Conservation (phyloP, 2,797 vertebrate species). For the Danionella dracula region DNA sequence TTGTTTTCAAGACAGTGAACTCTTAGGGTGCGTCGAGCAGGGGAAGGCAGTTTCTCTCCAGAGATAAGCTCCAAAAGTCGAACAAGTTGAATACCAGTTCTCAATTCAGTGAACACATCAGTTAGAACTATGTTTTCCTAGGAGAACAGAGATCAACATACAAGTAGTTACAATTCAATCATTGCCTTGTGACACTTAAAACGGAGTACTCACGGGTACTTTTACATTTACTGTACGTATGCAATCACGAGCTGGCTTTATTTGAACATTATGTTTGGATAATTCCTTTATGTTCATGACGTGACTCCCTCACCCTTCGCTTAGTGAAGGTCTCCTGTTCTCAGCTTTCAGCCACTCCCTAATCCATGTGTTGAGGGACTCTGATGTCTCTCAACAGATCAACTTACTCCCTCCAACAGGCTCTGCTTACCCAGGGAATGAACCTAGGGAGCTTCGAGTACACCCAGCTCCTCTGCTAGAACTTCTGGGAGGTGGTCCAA, state of each 20-base stretch:
- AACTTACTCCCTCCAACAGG: conserved; percentile 11
- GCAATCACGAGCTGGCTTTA: background rate
- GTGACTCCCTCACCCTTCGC: conserved; percentile 30
- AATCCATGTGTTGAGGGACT: conserved; percentile 22
- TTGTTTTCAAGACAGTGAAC: conserved; percentile 89
- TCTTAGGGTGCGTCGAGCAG: conserved; percentile 69
- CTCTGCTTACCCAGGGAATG: conserved; percentile 9
- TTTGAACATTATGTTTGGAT: conserved; percentile 28
- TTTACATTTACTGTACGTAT: background rate
- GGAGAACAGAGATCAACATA: background rate
- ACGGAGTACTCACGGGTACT: too few relatives aligned
- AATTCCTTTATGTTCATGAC: conserved; percentile 15
- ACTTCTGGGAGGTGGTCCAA: background rate
- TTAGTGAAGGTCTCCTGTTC: conserved; percentile 13
- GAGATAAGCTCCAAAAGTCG: conserved; percentile 82
- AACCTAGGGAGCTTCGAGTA: background rate
- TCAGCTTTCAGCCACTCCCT: conserved; percentile 34
- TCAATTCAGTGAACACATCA: conserved; percentile 79
- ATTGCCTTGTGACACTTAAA: background rate
- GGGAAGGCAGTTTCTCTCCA: conserved; percentile 65
- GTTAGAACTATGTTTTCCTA: conserved; percentile 68
- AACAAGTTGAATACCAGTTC: conserved; percentile 73
- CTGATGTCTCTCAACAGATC: conserved; percentile 23
- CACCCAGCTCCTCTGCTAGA: background rate
- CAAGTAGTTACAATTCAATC: background rate